Conservation (phyloP, 2,888 invertebrate species). For the Eilema sororculum region DNA sequence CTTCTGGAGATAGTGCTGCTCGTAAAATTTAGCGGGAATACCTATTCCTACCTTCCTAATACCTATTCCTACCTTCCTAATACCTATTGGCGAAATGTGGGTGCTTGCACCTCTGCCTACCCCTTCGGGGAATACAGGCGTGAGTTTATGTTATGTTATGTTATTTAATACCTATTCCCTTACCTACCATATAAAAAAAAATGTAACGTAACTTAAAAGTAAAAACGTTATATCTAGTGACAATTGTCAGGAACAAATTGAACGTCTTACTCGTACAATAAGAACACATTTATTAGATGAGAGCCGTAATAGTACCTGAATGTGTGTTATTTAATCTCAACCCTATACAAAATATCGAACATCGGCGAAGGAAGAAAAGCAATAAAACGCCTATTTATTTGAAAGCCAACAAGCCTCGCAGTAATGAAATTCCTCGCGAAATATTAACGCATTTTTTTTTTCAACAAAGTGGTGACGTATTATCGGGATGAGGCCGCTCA, state of each 20-base stretch:
- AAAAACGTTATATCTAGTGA: neutral
- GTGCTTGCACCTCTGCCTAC: too few relatives aligned
- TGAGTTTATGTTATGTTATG: too few relatives aligned
- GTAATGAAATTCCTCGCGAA: slow-evolving; percentile 84
- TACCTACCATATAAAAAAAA: neutral
- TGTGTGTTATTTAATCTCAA: slow-evolving; percentile 65
- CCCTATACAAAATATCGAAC: slow-evolving; percentile 75
- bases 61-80: too few relatives aligned
- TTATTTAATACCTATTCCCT: too few relatives aligned
- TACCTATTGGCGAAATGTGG: too few relatives aligned
- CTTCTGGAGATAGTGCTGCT: too few relatives aligned
- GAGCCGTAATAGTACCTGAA: slow-evolving; percentile 41
- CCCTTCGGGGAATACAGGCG: too few relatives aligned
- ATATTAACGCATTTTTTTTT: slow-evolving; percentile 82
- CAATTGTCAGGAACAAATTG: neutral
- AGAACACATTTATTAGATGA: slow-evolving; percentile 24
- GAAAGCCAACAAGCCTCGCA: slow-evolving; percentile 80
- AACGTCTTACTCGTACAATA: neutral
- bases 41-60: too few relatives aligned
- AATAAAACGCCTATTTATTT: slow-evolving; percentile 85
- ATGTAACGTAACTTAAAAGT: neutral
- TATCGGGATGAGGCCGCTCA: slow-evolving; percentile 64
- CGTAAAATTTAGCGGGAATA: neutral
- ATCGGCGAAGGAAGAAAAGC: slow-evolving; percentile 72
- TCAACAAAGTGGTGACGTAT: slow-evolving; percentile 79